phyloP scores from a whole-genome alignment of 92 coral and sea anemone genomes.

The Paragorgia papillata region DNA sequence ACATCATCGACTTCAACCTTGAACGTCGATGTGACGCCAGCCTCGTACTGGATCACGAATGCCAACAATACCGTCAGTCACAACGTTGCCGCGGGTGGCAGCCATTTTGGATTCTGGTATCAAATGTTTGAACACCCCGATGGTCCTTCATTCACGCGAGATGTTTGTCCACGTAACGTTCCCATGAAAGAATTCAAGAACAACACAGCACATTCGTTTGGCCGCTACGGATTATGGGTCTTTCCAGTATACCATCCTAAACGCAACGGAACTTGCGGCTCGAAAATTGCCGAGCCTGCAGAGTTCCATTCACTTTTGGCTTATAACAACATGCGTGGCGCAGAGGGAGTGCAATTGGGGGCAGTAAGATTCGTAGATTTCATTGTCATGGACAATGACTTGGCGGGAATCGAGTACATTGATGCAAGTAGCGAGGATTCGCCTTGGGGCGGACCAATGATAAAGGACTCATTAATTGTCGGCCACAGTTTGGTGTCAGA shows the following conservation, averaged over 20 bases:
- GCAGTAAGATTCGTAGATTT: conserved; percentile 79
- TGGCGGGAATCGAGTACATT: conserved; percentile 83
- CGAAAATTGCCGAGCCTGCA: conserved; percentile 66
- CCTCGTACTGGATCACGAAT: conserved; percentile 89
- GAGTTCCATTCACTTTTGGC: conserved; percentile 72
- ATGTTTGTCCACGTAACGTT: conserved; percentile 77
- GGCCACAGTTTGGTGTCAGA: conserved; percentile 63
- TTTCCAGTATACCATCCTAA: conserved; percentile 77
- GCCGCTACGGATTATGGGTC: conserved; percentile 92
- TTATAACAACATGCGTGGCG: conserved; percentile 87
- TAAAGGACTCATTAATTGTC: conserved; percentile 75
- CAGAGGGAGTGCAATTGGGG: conserved; percentile 73
- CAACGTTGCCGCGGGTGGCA: conserved; percentile 59
- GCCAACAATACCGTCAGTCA: conserved; percentile 74
- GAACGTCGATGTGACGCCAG: conserved; percentile 86
- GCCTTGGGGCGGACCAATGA: conserved; percentile 82
- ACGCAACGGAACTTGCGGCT: conserved; percentile 52
- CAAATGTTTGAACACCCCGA: conserved; percentile 85
- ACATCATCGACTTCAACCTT: conserved; percentile 77
- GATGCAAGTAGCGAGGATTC: conserved; percentile 47
- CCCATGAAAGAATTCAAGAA: conserved; percentile 83
- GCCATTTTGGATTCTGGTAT: conserved; percentile 93
- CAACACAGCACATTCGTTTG: conserved; percentile 92
- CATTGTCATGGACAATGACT: conserved; percentile 71
- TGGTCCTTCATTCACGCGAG: conserved; percentile 84